These are phyloP conservation scores for Scaptodrosophila latifasciaeformis DNA, from an alignment of 2,888 invertebrate genomes.

Conservation along the genomic window DNA sequence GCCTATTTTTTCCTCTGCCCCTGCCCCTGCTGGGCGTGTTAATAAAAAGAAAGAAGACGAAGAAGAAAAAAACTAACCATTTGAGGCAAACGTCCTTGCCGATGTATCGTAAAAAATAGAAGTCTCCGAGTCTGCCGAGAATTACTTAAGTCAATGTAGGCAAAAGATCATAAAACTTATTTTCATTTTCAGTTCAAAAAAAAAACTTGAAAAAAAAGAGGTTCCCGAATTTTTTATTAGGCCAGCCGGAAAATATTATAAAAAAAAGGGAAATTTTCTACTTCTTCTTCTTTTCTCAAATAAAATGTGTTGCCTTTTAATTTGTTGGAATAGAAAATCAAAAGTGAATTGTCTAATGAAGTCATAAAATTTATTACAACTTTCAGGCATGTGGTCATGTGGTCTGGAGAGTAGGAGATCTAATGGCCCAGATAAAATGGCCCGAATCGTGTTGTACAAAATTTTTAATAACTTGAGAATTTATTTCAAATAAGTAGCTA, in stretches of 20 bases:
- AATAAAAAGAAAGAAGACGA: too few relatives aligned
- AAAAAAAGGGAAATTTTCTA: constrained; percentile 12
- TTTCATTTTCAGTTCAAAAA: not conserved
- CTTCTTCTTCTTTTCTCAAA: not conserved
- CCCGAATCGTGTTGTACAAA: too few relatives aligned
- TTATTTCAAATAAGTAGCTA: constrained; percentile 10
- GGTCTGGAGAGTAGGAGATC: constrained; percentile 20
- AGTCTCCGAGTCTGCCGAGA: constrained; percentile 50
- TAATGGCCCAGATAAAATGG: too few relatives aligned
- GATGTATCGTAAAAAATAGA: constrained; percentile 42
- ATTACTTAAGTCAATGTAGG: constrained; percentile 63
- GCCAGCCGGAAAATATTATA: constrained; percentile 57
- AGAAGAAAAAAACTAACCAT: constrained; percentile 46
- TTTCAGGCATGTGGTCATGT: constrained; percentile 44
- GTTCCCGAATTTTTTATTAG: constrained; percentile 44
- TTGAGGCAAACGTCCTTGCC: constrained; percentile 48
- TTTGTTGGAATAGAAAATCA: constrained; percentile 16
- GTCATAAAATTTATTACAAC: constrained; percentile 45
- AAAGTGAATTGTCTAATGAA: constrained; percentile 65
- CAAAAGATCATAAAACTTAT: constrained; percentile 51
- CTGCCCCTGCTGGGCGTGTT: constrained; percentile 43
- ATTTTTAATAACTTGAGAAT: constrained; percentile 8
- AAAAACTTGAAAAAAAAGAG: constrained; percentile 11
- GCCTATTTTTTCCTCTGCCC: constrained; percentile 17
- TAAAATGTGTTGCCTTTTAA: constrained; percentile 15